Evolutionary conservation across 64 coral and sea anemone species (phyloP), one percentile per base, ranked within the genome.

Genomic region (Orbicella faveolata): DNA sequence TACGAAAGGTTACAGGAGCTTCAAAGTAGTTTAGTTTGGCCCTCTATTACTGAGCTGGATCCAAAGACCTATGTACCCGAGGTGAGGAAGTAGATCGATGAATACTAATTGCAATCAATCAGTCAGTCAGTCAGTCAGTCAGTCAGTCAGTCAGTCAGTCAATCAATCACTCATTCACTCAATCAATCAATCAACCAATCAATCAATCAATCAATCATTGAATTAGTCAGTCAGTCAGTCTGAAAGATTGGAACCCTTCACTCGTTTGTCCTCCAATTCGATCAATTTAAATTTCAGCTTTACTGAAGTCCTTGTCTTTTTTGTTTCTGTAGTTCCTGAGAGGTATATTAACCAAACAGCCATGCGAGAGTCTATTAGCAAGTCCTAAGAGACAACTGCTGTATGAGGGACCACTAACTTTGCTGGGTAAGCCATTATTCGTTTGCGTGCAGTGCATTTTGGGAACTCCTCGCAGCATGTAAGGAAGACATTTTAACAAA

Each of bases 11-110:
- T 99, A 63, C 94, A 96, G 83, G 97, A 99, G 34, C 89, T 99
- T 9, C 97, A 99, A 76, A 99, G 95, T 68, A 95, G 90, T 65
- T 90, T 99, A 41, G 97, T 99, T 79, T 99, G 97, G 97, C 97
- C 97, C 0, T 90, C 97, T 8, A 95, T 99, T n/a, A 90, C 82
- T 25, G 97, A 99, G 51, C 75, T 99, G 25, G 97, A 99, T 80
- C 94, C 97, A 10, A 99, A 99, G 81, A 89, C 97, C 9, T 99
- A 84, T 81, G 90, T 99, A 63, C 97, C 97, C 9, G 97, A 99
- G 85, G 97, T 99, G 18, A 93, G 84, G 6, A 13, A 72, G 41
- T 64, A 20, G 17, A 34, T 23, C 10, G 39, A 48, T 6, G 44
- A 48, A 6, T 6, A 6, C 0, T 48, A 6, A 48, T 48, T 48